Base-by-base conservation (phyloP, 1,140 invertebrate species). In the Agrypnia vestita region DNA sequence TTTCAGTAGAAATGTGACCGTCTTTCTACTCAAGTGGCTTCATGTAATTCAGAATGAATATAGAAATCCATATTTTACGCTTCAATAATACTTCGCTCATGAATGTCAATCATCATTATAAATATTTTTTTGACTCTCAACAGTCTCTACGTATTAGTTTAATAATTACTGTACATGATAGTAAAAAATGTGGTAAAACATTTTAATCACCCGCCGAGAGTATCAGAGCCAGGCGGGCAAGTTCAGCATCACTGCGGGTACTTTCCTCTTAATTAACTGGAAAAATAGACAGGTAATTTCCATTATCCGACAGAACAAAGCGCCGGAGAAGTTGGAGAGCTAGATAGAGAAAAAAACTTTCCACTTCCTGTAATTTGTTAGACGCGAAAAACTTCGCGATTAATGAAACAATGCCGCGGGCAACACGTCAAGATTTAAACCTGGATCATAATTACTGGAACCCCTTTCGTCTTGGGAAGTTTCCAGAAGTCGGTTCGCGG, bases 201-300 rank as follows among this genome's bases (percentile, higher is more conserved):
- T 64, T 64, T 1, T 13, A 64, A 43, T 43, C 35, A 64, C 35
- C 61, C 15, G 13, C n/a, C 46, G 17, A 35, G 64, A 25, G 15
- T 49, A 21, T 17, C 15, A 47, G 9, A 46, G 46, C 44, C 47
- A 13, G 47, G 46, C 46, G 35, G 46, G 47, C 43, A 71, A 47
- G 67, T 71, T 71, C 46, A 49, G 67, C 46, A 71, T 71, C 67
- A 64, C 53, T 15, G 75, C 43, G 47, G 59, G 46, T 59, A 76
- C 61, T 56, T 76, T 76, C 59, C 13, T 76, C 72, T 75, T 83
- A 80, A 83, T 83, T 83, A 83, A 53, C 51, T 61, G 61, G 76
- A 83, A 80, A 83, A 83, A 80, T 80, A 73, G 81, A 83, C 81
- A 83, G 81, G 81, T 83, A 83, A 83, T 83, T 83, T 83, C 81